These are phyloP conservation scores for Motacilla alba DNA, from an alignment of 2,113 vertebrate species.

Conservation along the genomic window DNA sequence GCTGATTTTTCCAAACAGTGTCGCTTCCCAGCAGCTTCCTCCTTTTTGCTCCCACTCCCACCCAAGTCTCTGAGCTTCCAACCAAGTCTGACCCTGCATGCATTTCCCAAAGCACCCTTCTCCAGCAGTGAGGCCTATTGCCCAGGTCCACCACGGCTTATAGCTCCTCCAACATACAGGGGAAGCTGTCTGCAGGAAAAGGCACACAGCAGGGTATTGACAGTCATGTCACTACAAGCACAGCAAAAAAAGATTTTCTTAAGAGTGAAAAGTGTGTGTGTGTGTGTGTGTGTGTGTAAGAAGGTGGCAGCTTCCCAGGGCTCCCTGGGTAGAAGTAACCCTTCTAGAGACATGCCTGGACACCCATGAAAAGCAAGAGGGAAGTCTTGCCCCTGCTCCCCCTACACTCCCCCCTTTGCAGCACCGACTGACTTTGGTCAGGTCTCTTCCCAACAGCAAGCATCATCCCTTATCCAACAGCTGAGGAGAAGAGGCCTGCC, in stretches of 20 bases:
- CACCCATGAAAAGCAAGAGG: neutral
- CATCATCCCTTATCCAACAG: neutral
- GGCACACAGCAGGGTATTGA: rapidly evolving
- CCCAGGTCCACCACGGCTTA: neutral
- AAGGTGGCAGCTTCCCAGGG: neutral
- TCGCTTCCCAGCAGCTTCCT: neutral
- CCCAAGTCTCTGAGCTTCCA: neutral
- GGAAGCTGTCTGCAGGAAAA: neutral
- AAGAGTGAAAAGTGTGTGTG: rapidly evolving
- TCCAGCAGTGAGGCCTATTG: neutral
- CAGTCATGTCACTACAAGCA: neutral
- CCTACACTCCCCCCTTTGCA: neutral
- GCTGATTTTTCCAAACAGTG: neutral
- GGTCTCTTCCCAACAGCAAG: neutral
- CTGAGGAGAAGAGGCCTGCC: neutral
- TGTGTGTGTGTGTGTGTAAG: neutral
- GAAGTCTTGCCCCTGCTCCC: neutral
- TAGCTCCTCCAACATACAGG: neutral
- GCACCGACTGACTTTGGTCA: rapidly evolving
- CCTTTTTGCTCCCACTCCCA: neutral
- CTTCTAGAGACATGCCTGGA: rapidly evolving
- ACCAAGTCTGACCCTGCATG: rapidly evolving
- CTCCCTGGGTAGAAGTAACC: rapidly evolving
- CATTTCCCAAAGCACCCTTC: neutral
- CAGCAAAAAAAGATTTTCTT: neutral